Evolutionary conservation across 2,888 invertebrate species (phyloP).

Genomic region (Achlya flavicornis): DNA sequence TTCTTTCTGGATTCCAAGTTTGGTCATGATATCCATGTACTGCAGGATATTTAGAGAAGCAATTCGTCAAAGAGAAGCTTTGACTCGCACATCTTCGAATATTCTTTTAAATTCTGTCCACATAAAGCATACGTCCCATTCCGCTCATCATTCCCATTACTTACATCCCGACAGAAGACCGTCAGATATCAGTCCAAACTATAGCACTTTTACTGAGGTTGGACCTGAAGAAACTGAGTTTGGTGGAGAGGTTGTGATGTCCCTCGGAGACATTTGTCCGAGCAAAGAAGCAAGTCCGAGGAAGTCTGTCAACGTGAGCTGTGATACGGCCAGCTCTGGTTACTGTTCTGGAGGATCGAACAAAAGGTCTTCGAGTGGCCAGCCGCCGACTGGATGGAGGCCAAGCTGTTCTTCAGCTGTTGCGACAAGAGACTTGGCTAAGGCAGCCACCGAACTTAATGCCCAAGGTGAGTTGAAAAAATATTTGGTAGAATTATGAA

Average conservation of each 20-base stretch:
- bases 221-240: constrained; percentile 77
- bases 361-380: constrained; percentile 75
- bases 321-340: constrained; percentile 79
- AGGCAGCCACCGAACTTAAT: constrained; percentile 88
- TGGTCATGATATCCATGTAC: constrained; percentile 97
- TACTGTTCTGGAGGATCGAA: constrained; percentile 80
- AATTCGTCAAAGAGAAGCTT: constrained; percentile 90
- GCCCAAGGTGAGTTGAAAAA: constrained; percentile 85
- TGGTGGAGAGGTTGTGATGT: constrained; percentile 71
- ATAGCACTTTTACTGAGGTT: constrained; percentile 79
- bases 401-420: constrained; percentile 85
- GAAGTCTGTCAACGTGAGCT: constrained; percentile 78
- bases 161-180: constrained; percentile 76
- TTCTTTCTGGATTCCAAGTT: constrained; percentile 96
- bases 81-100: constrained; percentile 93
- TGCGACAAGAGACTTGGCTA: constrained; percentile 82
- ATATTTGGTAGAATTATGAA: constrained; percentile 17
- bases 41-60: constrained; percentile 93
- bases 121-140: constrained; percentile 90
- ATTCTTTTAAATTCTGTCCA: constrained; percentile 93
- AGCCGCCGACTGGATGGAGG: constrained; percentile 83
- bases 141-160: constrained; percentile 85
- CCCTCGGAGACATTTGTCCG: constrained; percentile 73
- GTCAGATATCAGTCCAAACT: constrained; percentile 78
- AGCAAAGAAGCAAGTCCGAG: constrained; percentile 80